phyloP scores from a whole-genome alignment of 1,140 invertebrate species.

The Heliothis subflexa region DNA sequence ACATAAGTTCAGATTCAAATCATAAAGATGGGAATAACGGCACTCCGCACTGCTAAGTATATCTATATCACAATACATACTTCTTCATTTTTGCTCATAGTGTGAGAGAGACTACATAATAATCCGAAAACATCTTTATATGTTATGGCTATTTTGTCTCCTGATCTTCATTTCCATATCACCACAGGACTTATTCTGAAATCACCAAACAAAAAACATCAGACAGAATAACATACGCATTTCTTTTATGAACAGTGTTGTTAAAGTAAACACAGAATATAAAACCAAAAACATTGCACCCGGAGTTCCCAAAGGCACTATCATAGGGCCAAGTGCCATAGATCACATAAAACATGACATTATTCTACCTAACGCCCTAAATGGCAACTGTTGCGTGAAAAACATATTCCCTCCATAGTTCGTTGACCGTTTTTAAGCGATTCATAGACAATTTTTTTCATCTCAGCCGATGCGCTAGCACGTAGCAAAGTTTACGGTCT shows the following conservation, averaged over 20 bases:
- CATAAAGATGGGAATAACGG: not conserved
- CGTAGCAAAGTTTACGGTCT: slow-evolving; percentile 72
- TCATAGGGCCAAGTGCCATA: not conserved
- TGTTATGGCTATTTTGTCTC: no score
- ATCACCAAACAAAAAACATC: no score
- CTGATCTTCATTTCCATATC: no score
- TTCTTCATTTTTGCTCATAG: no score
- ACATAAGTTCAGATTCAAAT: not conserved
- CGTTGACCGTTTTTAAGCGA: slow-evolving; percentile 69
- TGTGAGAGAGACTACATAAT: no score
- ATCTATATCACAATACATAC: not conserved
- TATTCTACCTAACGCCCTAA: slow-evolving; percentile 1
- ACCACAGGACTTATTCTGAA: no score
- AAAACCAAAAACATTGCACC: no score
- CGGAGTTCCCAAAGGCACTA: not conserved
- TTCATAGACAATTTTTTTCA: slow-evolving; percentile 61
- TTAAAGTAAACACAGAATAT: no score
- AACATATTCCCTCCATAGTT: slow-evolving; percentile 49
- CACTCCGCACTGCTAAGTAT: not conserved
- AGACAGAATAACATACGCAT: no score
- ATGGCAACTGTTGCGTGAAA: slow-evolving; percentile 9
- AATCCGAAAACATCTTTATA: no score
- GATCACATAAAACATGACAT: not conserved
- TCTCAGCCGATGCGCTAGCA: slow-evolving; percentile 57
- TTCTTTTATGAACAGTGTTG: no score